Evolutionary conservation across 2,797 vertebrate genomes (phyloP).

Genomic region (Nannoperca australis): DNA sequence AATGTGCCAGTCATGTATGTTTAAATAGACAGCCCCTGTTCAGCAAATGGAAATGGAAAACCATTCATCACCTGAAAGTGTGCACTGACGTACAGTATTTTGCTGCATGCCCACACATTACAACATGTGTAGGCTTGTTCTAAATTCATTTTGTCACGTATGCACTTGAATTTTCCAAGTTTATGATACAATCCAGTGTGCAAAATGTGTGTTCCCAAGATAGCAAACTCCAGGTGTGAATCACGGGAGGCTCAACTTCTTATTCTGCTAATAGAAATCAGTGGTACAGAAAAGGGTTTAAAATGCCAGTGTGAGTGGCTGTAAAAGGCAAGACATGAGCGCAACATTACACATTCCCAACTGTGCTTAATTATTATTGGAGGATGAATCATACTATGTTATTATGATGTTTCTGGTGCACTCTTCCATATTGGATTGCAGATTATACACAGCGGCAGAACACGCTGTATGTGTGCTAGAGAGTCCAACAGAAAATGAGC

Average conservation of each 20-base stretch:
- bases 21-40: slow-evolving; percentile 4
- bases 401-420: background rate
- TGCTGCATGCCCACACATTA: slow-evolving; percentile 1
- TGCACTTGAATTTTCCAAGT: background rate
- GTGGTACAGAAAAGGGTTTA: slow-evolving; percentile 1
- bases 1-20: background rate
- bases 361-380: background rate
- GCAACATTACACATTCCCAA: background rate
- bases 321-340: background rate
- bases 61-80: no score
- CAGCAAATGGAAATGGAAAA: background rate
- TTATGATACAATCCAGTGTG: background rate
- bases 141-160: background rate
- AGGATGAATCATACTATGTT: background rate
- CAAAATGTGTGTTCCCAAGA: background rate
- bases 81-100: background rate
- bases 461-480: background rate
- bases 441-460: background rate
- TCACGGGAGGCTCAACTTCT: background rate
- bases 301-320: background rate
- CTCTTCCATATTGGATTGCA: background rate
- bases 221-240: background rate
- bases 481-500: background rate
- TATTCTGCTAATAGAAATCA: background rate
- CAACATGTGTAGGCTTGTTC: background rate